Percentiles rank a stretch among this genome's conserved stretches.
Evolutionary conservation across 2,888 invertebrate species (phyloP).

Genomic region (Nymphalis urticae): DNA sequence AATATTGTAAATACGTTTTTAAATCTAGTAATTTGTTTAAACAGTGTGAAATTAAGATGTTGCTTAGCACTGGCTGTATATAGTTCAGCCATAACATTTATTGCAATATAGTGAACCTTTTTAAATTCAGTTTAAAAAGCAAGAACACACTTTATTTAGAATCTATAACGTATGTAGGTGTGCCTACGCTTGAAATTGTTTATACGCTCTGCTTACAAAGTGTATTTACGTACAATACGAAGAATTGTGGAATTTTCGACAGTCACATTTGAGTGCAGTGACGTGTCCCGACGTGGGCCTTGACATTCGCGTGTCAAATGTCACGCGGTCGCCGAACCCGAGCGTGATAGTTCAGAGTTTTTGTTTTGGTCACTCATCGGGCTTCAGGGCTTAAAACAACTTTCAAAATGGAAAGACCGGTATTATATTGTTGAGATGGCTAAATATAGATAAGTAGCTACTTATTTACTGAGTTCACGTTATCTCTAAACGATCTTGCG

Average conservation of each 20-base stretch:
- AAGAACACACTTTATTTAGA: too few relatives aligned
- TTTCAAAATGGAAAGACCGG: slow-evolving; percentile 40
- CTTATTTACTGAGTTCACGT: slow-evolving; percentile 9
- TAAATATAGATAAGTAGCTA: slow-evolving; percentile 9
- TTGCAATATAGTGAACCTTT: too few relatives aligned
- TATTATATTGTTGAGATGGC: slow-evolving; percentile 23
- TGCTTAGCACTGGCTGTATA: too few relatives aligned
- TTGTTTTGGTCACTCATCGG: slow-evolving; percentile 42
- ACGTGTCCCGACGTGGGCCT: slow-evolving; percentile 53
- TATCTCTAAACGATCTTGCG: slow-evolving; percentile 8
- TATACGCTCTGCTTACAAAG: background rate
- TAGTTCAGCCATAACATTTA: too few relatives aligned
- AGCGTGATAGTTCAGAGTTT: slow-evolving; percentile 61
- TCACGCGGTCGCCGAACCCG: slow-evolving; percentile 68
- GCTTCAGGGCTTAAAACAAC: slow-evolving; percentile 38
- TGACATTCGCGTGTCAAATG: slow-evolving; percentile 81
- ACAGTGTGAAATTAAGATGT: too few relatives aligned
- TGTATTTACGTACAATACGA: slow-evolving; percentile 4
- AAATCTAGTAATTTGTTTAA: too few relatives aligned
- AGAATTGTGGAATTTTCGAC: slow-evolving; percentile 23
- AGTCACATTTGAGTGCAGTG: slow-evolving; percentile 27
- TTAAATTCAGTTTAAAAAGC: too few relatives aligned
- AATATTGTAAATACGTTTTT: too few relatives aligned
- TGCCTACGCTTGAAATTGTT: too few relatives aligned
- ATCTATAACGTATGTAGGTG: too few relatives aligned